Evolutionary conservation across 2,888 invertebrate species (phyloP), one percentile per base, ranked within the genome.

Genomic region (Orthonevra nobilis): DNA sequence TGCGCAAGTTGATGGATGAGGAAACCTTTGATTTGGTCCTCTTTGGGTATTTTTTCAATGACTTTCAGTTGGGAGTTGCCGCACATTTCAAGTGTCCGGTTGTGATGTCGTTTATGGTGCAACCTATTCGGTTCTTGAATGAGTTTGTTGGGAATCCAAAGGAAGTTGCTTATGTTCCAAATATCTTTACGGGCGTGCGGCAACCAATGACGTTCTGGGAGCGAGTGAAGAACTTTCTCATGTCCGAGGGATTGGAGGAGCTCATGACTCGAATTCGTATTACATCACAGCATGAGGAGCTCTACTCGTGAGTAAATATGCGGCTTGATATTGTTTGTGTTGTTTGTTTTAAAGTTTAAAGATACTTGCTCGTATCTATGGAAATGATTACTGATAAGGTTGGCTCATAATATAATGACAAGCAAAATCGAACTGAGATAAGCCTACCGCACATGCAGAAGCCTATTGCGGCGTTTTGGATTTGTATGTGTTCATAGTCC

Each of bases 1-100:
- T 84, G 61, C 56, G 58, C 17, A 26, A 83, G 42, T 81, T 85
- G 3, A 79, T 85, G 44, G 36, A 63, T 0, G 82, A 63, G 3
- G 84, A 84, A 7, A 26, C 19, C 28, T 88, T 85, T 6, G 88
- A 88, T 82, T 74, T 87, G 9, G 68, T 88, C 2, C 70, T 88
- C 2, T 23, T 86, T 15, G 89, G 87, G 5, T 84, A 84, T 34
- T 82, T 86, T 17, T 68, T 85, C 19, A 88, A 86, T 44, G 86
- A 87, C 2, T 85, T 84, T 14, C 84, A 85, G 63, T 69, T 86
- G 5, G 86, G 85, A 0, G 60, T 86, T 1, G 86, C 85, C 0
- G 83, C 84, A 0, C 83, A 81, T 26, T 86, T 87, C 19, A 86
- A 87, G 2, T 84, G 83, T 2, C 88, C 87, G 0, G 9, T 86